phyloP scores from a whole-genome alignment of 2,113 vertebrate genomes.

The Rhabdornis inornatus region DNA sequence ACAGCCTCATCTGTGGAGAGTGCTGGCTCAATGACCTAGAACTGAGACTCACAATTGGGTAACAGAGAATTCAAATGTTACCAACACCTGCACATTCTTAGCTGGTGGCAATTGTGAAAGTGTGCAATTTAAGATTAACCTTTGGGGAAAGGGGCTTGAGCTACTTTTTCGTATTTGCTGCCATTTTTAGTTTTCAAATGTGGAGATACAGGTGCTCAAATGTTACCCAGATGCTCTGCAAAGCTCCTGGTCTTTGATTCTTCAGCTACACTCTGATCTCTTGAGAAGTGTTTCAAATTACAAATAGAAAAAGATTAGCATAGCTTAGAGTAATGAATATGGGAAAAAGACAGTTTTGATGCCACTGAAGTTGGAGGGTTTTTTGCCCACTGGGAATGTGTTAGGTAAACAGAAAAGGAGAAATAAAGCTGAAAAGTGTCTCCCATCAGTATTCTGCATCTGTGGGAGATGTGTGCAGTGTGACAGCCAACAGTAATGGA shows the following conservation, averaged over 20 bases:
- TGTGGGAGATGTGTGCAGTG: not conserved
- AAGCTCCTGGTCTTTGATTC: not conserved
- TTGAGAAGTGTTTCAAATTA: not conserved
- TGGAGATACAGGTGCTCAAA: not conserved
- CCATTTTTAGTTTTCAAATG: not conserved
- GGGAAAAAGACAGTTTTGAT: not conserved
- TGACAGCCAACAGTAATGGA: slow-evolving; percentile 15
- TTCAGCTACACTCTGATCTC: not conserved
- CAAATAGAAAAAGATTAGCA: not conserved
- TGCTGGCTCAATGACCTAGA: not conserved
- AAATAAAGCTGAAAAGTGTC: not conserved
- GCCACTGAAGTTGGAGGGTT: not conserved
- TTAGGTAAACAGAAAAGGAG: not conserved
- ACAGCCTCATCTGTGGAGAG: not conserved
- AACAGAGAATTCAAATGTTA: not conserved
- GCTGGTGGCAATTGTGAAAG: not conserved
- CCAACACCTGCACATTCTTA: not conserved
- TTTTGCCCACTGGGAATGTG: not conserved
- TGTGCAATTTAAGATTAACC: not conserved
- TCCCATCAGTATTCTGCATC: not conserved
- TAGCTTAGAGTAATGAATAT: not conserved
- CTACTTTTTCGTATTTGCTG: not conserved
- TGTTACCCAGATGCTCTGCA: not conserved
- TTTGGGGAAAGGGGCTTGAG: not conserved
- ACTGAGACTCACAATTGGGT: not conserved